A percentile compares a stretch with the other conserved stretches of the same genome.
phyloP scores from a whole-genome alignment of 2,113 vertebrate genomes.

The Crotophaga sulcirostris region DNA sequence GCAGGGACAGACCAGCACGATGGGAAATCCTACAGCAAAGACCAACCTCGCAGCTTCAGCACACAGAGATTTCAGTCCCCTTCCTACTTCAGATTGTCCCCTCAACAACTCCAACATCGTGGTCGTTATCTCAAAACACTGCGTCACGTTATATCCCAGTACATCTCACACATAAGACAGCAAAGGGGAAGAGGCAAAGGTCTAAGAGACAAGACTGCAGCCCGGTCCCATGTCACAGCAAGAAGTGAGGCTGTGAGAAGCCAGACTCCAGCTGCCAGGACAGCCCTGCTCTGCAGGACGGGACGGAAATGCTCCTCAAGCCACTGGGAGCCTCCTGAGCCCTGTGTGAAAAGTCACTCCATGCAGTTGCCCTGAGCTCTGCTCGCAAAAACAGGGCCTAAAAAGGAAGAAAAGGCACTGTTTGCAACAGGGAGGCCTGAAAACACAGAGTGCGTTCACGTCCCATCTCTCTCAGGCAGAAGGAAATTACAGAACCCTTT shows the following conservation, averaged over 20 bases:
- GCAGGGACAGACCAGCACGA: rapidly evolving
- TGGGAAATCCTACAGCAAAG: background rate
- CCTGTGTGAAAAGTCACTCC: background rate
- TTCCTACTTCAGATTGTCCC: background rate
- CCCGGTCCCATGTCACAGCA: background rate
- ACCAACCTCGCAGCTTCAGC: background rate
- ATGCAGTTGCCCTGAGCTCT: background rate
- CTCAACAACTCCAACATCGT: background rate
- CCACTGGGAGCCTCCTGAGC: background rate
- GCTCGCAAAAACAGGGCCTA: background rate
- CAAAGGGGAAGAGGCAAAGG: background rate
- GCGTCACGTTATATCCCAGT: background rate
- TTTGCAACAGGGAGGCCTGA: background rate
- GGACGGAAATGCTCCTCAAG: background rate
- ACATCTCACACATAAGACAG: rapidly evolving
- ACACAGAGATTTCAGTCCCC: background rate
- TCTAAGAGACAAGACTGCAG: background rate
- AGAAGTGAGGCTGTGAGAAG: background rate
- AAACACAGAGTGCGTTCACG: background rate
- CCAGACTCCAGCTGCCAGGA: background rate
- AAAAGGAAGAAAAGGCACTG: background rate
- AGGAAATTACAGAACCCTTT: constrained; percentile 59
- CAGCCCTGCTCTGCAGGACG: background rate
- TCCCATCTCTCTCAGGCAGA: background rate
- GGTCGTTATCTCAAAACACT: background rate